Base-by-base conservation (phyloP, 1,140 invertebrate species). In the Nebria ingens region DNA sequence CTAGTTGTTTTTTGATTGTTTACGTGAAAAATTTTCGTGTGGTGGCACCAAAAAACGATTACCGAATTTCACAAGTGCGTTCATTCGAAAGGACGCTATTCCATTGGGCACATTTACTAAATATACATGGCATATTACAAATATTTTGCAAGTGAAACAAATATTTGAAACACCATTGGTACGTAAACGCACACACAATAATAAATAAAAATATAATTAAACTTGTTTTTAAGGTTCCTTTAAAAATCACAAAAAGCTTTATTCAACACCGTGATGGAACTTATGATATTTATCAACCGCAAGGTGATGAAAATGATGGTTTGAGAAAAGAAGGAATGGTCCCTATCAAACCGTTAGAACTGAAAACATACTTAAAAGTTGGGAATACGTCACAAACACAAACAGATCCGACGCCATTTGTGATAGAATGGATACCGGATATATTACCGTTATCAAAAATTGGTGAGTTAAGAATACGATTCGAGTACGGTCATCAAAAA, bases 361-460 rank as follows among this genome's bases (percentile, higher is more conserved):
- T 85, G 17, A 83, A 82, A 68, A 87, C 84, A 12, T 84, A 75
- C 70, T 69, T 87, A 0, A 86, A 84, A 81, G 82, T 86, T 64
- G 84, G 82, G 52, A 78, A 76, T 59, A 79, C 75, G 1, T 69
- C 75, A 15, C 68, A 73, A 12, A 76, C 81, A 60, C 78, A 81
- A 65, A 76, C 76, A 50, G 78, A 83, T 51, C 78, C 80, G 15
- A 82, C 78, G n/a, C 83, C 84, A 42, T 86, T 87, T 65, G 72
- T 83, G 13, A 85, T 88, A 52, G 85, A 88, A 68, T 88, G 85
- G 85, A 86, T 85, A 59, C 85, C 85, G 1, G 82, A 87, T 62
- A 78, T 87, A 57, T 68, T 87, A n/a, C 84, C 84, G 9, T 73
- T 78, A 61, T 80, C 80, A 4, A 77, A 81, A 61, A 79, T 85